Evolutionary conservation across 2,888 invertebrate genomes (phyloP).

Genomic region (Chymomyza fuscimana): DNA sequence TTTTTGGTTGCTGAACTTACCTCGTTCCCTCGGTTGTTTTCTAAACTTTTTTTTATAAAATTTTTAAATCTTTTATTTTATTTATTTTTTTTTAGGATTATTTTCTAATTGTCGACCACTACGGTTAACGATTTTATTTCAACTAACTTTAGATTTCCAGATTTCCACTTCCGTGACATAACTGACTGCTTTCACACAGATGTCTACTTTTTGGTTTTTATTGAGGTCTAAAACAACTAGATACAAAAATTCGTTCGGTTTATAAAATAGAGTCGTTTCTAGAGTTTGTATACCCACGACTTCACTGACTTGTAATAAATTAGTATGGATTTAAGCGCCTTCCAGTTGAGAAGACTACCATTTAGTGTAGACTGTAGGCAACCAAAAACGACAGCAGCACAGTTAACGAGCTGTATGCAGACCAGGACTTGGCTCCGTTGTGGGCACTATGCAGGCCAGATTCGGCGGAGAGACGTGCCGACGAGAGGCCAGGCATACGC

Average conservation of each 20-base stretch:
- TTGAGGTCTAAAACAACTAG: slow-evolving; percentile 45
- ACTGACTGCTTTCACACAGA: no score
- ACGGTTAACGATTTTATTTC: not conserved
- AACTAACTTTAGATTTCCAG: not conserved
- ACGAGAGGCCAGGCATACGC: slow-evolving; percentile 69
- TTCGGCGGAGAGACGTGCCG: slow-evolving; percentile 57
- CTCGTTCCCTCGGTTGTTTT: no score
- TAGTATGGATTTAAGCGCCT: slow-evolving; percentile 14
- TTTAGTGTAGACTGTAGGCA: slow-evolving; percentile 60
- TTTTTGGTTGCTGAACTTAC: no score
- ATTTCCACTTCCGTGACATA: no score
- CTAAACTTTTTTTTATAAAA: not conserved
- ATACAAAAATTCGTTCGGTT: slow-evolving; percentile 52
- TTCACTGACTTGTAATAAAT: slow-evolving; percentile 24
- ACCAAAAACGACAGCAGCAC: slow-evolving; percentile 58
- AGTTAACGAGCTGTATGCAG: slow-evolving; percentile 44
- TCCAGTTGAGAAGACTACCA: not conserved
- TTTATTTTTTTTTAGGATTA: no score
- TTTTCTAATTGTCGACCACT: no score
- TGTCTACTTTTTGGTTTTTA: slow-evolving; percentile 12
- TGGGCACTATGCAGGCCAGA: slow-evolving; percentile 52
- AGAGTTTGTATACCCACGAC: not conserved
- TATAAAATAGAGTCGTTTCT: slow-evolving; percentile 41
- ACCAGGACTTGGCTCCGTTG: slow-evolving; percentile 27
- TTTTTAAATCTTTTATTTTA: not conserved